A percentile compares a stretch with the other conserved stretches of the same genome.
These are phyloP conservation scores for Oreochromis aureus DNA, from an alignment of 2,113 vertebrate genomes.

Conservation along the genomic window DNA sequence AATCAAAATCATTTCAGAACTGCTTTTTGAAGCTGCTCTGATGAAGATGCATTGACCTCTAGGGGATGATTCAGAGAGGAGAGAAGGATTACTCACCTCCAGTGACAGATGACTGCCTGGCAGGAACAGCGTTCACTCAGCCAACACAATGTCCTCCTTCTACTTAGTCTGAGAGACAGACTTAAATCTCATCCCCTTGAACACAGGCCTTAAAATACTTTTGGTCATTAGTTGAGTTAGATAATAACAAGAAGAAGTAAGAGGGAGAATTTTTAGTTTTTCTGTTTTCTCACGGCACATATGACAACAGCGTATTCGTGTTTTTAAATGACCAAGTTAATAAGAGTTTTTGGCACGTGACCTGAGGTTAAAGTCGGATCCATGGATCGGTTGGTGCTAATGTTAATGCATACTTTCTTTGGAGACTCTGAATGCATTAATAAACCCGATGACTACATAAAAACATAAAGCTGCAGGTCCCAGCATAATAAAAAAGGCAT, in stretches of 20 bases:
- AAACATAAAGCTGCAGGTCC: background rate
- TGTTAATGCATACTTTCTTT: background rate
- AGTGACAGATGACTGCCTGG: background rate
- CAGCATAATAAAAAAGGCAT: background rate
- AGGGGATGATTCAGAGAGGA: background rate
- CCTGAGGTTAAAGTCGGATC: background rate
- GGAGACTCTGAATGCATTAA: background rate
- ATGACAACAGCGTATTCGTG: background rate
- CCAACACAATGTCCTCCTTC: background rate
- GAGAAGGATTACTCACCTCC: background rate
- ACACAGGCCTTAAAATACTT: background rate
- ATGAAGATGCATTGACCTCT: conserved; percentile 28
- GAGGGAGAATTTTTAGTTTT: background rate
- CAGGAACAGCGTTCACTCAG: background rate
- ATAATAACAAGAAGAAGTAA: background rate
- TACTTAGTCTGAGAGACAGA: background rate
- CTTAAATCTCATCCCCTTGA: background rate
- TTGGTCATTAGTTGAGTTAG: background rate
- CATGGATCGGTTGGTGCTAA: background rate
- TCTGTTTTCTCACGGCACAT: background rate
- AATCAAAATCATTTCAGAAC: background rate
- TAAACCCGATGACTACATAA: background rate
- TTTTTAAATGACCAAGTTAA: background rate
- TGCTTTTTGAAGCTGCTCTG: background rate
- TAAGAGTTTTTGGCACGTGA: background rate